Base-by-base conservation (phyloP, 2,888 invertebrate genomes). In the Drosophila mulleri region DNA sequence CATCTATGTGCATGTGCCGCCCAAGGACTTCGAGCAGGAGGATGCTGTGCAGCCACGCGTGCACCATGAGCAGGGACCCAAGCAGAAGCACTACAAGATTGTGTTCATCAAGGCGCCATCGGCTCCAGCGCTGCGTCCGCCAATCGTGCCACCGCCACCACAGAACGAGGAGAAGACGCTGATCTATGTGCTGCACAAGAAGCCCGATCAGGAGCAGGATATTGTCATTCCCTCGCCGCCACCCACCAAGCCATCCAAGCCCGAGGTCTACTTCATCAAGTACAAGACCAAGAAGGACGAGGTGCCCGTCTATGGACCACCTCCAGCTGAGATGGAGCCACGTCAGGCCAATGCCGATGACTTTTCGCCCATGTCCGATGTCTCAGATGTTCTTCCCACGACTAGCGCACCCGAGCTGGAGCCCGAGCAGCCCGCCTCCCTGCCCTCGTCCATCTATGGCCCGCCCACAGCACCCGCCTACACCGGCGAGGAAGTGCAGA, bases 41-140 rank as follows among this genome's bases (percentile, higher is more conserved):
- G 92, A 92, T 23, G 89, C 87, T 2, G 75, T 89, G 12, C 83
- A 82, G 73, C 88, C 91, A 18, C 91, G 89, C 37, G 88, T 92
- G 2, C 90, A 80, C 18, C 90, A 91, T 42, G 88, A 94, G 66
- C 78, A 90, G 3, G 92, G 93, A 29, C 95, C 96, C 80, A 95
- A 97, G 65, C 97, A 97, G 93, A 97, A 97, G 90, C 97, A 97
- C 93, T 97, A 97, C 95, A 97, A 97, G 93, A 97, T 97, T 92
- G 97, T 97, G 93, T 97, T 97, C 95, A 97, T 97, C 94, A 97
- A 97, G 94, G 97, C 97, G 57, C 97, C 97, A 82, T 95, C 96
- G 81, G 95, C 96, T 60, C 96, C 96, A 47, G 94, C 96, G 59
- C 96, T 96, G 53, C 95, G 96, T 71, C 95, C 95, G 0, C 97